Conservation (phyloP, 1,140 invertebrate species). For the Camponotus vicinus region DNA sequence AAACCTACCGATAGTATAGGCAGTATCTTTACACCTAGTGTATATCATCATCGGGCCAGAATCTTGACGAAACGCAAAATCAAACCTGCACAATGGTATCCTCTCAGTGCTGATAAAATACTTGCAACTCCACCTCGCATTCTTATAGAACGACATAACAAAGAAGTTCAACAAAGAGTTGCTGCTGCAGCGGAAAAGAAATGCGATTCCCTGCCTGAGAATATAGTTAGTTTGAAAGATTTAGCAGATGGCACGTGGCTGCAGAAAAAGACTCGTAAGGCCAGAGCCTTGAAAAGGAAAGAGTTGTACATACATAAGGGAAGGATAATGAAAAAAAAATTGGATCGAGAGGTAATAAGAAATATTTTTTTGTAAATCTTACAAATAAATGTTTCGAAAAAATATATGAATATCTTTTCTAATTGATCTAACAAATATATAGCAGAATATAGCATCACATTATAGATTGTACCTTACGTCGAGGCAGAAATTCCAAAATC, state of each 20-base stretch:
- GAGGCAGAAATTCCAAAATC: constrained; percentile 82
- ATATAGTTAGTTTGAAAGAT: constrained; percentile 75
- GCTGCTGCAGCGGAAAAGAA: neutral
- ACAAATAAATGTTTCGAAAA: neutral
- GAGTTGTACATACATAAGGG: constrained; percentile 1
- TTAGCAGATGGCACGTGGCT: constrained; percentile 74
- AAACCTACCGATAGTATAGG: constrained; percentile 90
- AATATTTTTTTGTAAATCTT: neutral
- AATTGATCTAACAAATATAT: constrained; percentile 22
- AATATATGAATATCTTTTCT: constrained; percentile 26
- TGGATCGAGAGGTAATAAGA: constrained; percentile 3
- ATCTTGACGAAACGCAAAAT: constrained; percentile 84
- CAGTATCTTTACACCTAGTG: constrained; percentile 87
- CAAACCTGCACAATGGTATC: constrained; percentile 73
- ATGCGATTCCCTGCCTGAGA: constrained; percentile 59
- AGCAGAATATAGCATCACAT: constrained; percentile 21
- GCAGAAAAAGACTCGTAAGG: constrained; percentile 72
- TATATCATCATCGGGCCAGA: constrained; percentile 85
- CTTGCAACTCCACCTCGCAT: constrained; percentile 84
- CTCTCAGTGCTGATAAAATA: constrained; percentile 81
- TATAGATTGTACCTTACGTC: constrained; percentile 68
- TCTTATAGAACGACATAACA: constrained; percentile 76
- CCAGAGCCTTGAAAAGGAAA: constrained; percentile 58
- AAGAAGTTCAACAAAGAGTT: constrained; percentile 61
- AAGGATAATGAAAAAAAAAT: constrained; percentile 20